Base-by-base conservation (phyloP, 2,888 invertebrate genomes). In the Cryptophagus acutangulus region DNA sequence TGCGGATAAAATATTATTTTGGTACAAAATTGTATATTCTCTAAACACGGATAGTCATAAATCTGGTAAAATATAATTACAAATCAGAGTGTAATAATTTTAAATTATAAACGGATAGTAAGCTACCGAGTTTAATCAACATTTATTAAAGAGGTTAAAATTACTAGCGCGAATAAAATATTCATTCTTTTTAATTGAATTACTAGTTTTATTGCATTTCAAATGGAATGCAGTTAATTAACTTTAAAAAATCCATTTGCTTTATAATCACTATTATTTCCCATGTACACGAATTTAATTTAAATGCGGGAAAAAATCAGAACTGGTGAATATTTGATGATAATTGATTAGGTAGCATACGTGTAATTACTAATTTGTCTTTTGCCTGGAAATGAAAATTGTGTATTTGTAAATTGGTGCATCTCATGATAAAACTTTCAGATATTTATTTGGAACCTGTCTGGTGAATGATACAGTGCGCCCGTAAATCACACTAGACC, bases 391-490 rank as follows among this genome's bases (percentile, higher is more conserved):
- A n/a, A 26, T 12, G 31, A 10, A 31, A 6, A n/a, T n/a, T n/a
- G n/a, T n/a, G n/a, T n/a, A n/a, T n/a, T n/a, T n/a, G n/a, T n/a
- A n/a, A 15, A 31, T 16, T 10, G 31, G 16, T 12, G 31, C 31
- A 31, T 16, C 31, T 31, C 14, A 31, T 15, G 16, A 10, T 8
- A 16, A 31, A 10, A 8, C 31, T 9, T 9, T 16, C n/a, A 9
- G 31, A 15, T 31, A 31, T 31, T 31, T 50, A 50, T 50, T 51
- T 58, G 55, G 53, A 46, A 48, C 48, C 54, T 59, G 62, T 62
- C 61, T 51, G 46, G 45, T 41, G 52, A 52, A 62, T 62, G 62
- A 63, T 59, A 53, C 58, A 63, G 46, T 57, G 53, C 52, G 36
- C 52, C 46, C 45, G 59, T 63, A 62, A 62, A 63, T 63, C 63